Conservation (phyloP, 2,797 vertebrate species). For the Cheirogaleus major region DNA sequence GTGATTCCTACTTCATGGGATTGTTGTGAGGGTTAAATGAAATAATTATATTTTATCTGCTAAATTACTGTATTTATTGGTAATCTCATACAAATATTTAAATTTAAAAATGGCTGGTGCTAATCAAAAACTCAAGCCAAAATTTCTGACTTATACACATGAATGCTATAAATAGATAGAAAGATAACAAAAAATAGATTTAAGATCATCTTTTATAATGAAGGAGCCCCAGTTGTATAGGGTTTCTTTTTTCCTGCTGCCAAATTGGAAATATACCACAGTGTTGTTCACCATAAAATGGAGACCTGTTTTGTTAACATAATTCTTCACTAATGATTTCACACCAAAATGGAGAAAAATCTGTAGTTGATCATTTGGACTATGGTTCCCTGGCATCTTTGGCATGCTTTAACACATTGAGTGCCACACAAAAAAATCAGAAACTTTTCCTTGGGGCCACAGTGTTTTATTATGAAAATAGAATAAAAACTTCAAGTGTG, state of each 20-base stretch:
- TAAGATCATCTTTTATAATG: not conserved
- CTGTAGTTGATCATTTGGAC: slow-evolving; percentile 29
- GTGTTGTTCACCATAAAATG: not conserved
- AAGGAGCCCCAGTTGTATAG: not conserved
- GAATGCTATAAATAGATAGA: not conserved
- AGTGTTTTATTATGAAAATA: no score
- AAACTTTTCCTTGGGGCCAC: not conserved
- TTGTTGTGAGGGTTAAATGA: slow-evolving; percentile 34
- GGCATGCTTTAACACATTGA: not conserved
- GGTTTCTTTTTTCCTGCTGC: not conserved
- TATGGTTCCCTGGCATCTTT: not conserved
- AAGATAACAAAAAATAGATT: not conserved
- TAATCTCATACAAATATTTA: slow-evolving; percentile 43
- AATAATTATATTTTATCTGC: not conserved
- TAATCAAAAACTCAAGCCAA: not conserved
- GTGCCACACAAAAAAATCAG: no score
- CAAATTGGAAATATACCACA: slow-evolving; percentile 28
- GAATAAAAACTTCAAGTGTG: no score
- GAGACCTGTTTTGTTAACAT: slow-evolving; percentile 22
- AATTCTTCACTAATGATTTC: slow-evolving; percentile 46
- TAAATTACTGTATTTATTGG: not conserved
- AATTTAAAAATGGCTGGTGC: not conserved
- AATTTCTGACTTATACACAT: not conserved
- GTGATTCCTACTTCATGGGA: not conserved
- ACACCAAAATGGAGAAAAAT: not conserved